Evolutionary conservation across 2,888 invertebrate genomes (phyloP), one percentile per base, ranked within the genome.

Genomic region (Amitus sp.): DNA sequence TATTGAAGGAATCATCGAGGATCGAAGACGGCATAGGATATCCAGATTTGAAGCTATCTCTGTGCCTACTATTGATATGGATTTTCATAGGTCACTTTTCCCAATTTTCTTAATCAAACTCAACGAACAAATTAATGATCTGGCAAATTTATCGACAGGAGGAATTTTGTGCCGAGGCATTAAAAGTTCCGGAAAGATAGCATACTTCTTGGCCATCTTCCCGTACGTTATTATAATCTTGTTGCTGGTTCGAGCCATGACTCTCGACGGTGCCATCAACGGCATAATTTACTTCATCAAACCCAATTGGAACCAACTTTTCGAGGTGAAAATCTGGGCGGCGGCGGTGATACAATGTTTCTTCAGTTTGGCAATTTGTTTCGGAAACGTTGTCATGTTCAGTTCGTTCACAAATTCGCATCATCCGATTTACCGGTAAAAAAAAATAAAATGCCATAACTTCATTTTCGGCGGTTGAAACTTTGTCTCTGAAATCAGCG

Each of bases 191-290:
- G 88, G 88, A 23, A 88, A 87, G 72, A 87, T 86, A 0, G 88
- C 89, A 1, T 91, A 91, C 73, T 88, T 92, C 66, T 86, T 91
- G 1, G 90, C 91, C 0, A 77, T 90, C 15, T 89, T 90, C 70
- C 89, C 90, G 0, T 88, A 88, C 69, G 71, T 85, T 23, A 85
- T 90, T 28, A 85, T 90, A 82, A 68, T 86, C 20, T 84, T 85
- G 19, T 75, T 90, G 47, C 82, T 90, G 5, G 78, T 88, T 47
- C 82, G 88, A 56, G 87, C 89, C 0, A 83, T 86, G 0, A 88
- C 88, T 0, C 75, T 89, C 40, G 85, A 86, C 0, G 90, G 90
- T 0, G 87, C 90, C 0, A 65, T 78, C 0, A 75, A 87, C 18
- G 90, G 90, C 7, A 86, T 90, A 39, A 79, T 85, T 12, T 90